Percentiles rank a stretch among this genome's conserved stretches.
Conservation (phyloP, 2,888 invertebrate genomes). For the Chirona hameri region DNA sequence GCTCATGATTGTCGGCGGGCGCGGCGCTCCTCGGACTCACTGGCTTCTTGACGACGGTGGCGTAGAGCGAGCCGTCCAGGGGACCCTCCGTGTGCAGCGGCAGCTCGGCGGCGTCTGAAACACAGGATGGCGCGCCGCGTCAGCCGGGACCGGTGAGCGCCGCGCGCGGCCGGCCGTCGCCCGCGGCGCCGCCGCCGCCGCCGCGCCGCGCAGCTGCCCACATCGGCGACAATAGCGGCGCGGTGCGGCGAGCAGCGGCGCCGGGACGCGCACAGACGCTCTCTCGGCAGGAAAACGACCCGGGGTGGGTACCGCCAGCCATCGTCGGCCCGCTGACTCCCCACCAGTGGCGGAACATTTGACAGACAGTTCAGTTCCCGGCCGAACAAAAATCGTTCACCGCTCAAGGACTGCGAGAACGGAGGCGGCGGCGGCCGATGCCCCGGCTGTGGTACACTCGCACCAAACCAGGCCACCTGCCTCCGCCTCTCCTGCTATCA, state of each 20-base stretch:
- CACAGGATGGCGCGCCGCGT: neutral
- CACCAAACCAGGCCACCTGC: neutral
- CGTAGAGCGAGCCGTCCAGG: conserved; percentile 86
- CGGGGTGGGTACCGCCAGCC: too few species aligned
- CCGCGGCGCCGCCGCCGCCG: conserved; percentile 3
- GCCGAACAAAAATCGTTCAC: neutral
- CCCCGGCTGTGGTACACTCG: neutral
- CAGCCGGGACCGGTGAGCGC: conserved; percentile 28
- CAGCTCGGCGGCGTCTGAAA: conserved; percentile 36
- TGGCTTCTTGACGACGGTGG: conserved; percentile 53
- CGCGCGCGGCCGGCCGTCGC: neutral
- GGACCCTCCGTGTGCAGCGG: conserved; percentile 70
- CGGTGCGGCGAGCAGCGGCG: neutral
- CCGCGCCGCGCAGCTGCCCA: neutral
- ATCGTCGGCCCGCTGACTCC: neutral
- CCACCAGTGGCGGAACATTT: neutral
- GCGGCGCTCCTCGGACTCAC: conserved; percentile 44
- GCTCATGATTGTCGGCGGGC: conserved; percentile 43
- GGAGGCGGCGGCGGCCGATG: neutral
- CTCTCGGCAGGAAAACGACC: neutral
- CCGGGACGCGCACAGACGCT: neutral
- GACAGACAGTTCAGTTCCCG: too few species aligned
- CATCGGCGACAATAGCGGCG: neutral
- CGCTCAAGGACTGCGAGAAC: neutral
- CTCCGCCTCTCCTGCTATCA: neutral